phyloP scores from a whole-genome alignment of 92 coral and sea anemone genomes.

The Galaxea fascicularis region DNA sequence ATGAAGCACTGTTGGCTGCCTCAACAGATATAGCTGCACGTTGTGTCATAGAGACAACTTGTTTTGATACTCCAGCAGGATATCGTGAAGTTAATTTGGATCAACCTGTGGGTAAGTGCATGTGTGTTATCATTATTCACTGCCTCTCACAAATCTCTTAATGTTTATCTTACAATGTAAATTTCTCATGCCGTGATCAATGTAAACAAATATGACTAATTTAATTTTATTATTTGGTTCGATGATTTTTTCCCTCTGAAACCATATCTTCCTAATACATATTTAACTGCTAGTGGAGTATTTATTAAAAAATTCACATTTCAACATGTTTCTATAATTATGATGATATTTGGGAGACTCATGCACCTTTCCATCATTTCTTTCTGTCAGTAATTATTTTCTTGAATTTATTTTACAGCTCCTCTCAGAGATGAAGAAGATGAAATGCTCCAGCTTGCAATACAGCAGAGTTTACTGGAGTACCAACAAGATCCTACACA shows the following conservation, averaged over 20 bases:
- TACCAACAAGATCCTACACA: slow-evolving; percentile 63
- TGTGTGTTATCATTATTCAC: neutral
- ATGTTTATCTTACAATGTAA: too few species aligned
- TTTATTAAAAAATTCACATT: too few species aligned
- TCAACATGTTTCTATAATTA: too few species aligned
- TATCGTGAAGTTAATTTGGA: slow-evolving; percentile 80
- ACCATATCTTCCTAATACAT: too few species aligned
- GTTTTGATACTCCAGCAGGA: slow-evolving; percentile 88
- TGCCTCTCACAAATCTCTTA: neutral
- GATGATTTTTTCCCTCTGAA: too few species aligned
- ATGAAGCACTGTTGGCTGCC: neutral
- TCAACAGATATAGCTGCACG: slow-evolving; percentile 26
- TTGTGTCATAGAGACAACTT: slow-evolving; percentile 80
- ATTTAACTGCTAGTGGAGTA: too few species aligned
- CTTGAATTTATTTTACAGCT: slow-evolving; percentile 32
- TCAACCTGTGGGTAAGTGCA: slow-evolving; percentile 81
- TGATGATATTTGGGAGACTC: neutral
- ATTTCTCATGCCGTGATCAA: too few species aligned
- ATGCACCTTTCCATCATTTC: neutral
- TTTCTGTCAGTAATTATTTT: neutral
- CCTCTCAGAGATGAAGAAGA: slow-evolving; percentile 90
- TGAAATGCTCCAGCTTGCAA: slow-evolving; percentile 90
- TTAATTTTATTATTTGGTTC: too few species aligned
- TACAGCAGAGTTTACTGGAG: slow-evolving; percentile 94
- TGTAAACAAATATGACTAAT: too few species aligned